Percentiles rank a stretch among this genome's conserved stretches.
phyloP scores from a whole-genome alignment of 2,797 vertebrate species.

The Denticeps clupeoides region DNA sequence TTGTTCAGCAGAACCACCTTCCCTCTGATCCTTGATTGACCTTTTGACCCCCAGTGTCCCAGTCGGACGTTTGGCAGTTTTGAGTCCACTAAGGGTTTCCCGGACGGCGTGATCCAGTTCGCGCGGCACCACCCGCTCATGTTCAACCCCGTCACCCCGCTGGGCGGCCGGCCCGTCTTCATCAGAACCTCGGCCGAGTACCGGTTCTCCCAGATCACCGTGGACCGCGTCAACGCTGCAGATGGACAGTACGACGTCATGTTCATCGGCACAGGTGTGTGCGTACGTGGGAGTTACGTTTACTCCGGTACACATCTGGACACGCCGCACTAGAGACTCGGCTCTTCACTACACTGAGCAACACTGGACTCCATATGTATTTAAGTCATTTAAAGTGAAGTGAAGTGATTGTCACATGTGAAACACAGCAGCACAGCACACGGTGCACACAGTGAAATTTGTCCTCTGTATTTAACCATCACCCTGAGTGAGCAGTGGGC shows the following conservation, averaged over 20 bases:
- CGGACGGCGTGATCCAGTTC: conserved; percentile 95
- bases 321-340: too few relatives aligned
- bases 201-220: conserved; percentile 93
- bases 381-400: too few relatives aligned
- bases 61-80: conserved; percentile 97
- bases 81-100: conserved; percentile 93
- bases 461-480: too few relatives aligned
- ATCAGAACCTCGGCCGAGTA: conserved; percentile 90
- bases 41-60: conserved; percentile 66
- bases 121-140: conserved; percentile 92
- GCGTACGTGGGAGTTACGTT: too few relatives aligned
- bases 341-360: not conserved
- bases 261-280: conserved; percentile 92
- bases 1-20: not conserved
- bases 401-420: too few relatives aligned
- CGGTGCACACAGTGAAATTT: too few relatives aligned
- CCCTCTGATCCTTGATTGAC: not conserved
- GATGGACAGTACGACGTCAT: conserved; percentile 98
- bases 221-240: conserved; percentile 91
- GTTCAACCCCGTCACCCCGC: conserved; percentile 87
- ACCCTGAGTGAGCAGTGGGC: too few relatives aligned
- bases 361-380: too few relatives aligned
- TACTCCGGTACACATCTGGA: too few relatives aligned
- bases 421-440: too few relatives aligned
- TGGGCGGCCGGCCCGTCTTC: conserved; percentile 87